Base-by-base conservation (phyloP, 2,888 invertebrate species). In the Myopa tessellatipennis region DNA sequence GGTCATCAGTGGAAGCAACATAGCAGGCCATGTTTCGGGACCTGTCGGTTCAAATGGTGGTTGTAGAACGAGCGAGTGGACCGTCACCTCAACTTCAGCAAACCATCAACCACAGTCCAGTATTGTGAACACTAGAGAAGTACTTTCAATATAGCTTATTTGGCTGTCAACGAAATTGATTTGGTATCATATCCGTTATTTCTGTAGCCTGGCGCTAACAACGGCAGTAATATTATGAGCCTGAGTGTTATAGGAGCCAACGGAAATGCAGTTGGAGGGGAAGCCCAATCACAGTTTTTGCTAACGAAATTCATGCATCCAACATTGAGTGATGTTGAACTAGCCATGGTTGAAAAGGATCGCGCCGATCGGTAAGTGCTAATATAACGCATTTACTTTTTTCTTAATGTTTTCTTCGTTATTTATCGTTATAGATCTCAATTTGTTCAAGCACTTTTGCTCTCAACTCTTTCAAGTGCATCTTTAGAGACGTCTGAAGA, bases 361-460 rank as follows among this genome's bases (percentile, higher is more conserved):
- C 90, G 92, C 79, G 92, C 92, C 80, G 93, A 93, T 88, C 87
- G 89, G 90, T 90, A 83, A 82, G 83, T 79, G 5, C 60, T n/a
- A 67, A 14, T n/a, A 36, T 16, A 38, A 67, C 40, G 12, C 10
- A 18, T 72, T 34, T 6, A 4, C 8, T 63, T 63, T 63, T 34
- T 63, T 63, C n/a, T 34, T 63, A 63, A 34, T 63, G 12, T 10
- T 36, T 40, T 68, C 5, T 14, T 16, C 7, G 4, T 40, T 4
- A 34, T 50, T 26, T 55, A 7, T 16, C 50, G 70, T 38, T 68
- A 63, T 73, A 89, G 90, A 79, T 89, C 89, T 76, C 90, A 93
- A 84, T 94, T 93, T 90, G 92, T 94, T 80, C 93, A 94, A 89
- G 93, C 94, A 88, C 88, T 94, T 82, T 88, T 94, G 82, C 89